Evolutionary conservation across 2,797 vertebrate species (phyloP), one percentile per base, ranked within the genome.

Genomic region (Gambusia yucatana): DNA sequence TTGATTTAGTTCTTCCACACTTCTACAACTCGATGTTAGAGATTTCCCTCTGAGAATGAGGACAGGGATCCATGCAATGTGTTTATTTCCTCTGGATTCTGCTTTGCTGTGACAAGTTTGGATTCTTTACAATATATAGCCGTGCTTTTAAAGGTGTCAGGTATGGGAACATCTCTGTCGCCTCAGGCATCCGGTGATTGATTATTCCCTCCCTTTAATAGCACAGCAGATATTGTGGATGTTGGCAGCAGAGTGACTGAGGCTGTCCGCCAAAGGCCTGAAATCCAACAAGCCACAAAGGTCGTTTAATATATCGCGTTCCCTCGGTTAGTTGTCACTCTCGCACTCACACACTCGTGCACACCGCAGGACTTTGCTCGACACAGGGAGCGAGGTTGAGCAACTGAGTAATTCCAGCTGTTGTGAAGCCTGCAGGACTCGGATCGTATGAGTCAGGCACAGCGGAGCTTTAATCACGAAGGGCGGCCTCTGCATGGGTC

Each of bases 371-470:
- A 77, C 70, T 82, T 78, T 69, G 75, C 78, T 81, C 73, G 77
- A 89, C 84, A 82, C 82, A 0, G 6, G 81, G 72, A 84, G 77
- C 61, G 70, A 85, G 79, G 78, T 77, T 82, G 83, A 90, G 83
- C 80, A 88, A 85, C 77, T 83, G 89, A 94, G 89, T 88, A 91
- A 91, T 92, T 88, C 86, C 91, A 93, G 92, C 89, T 93, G 92
- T 87, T 92, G 84, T 84, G 82, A 84, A 88, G 84, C 82, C 84
- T 82, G 83, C 82, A 78, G 80, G 82, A 83, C 78, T 91, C 73
- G 73, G 81, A 83, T 86, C 87, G 85, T 84, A 81, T 89, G 87
- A 92, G 86, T 94, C 87, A 88, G 86, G 87, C 90, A 86, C 80
- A 83, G 85, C 44, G 77, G 81, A 87, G 88, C 84, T 88, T 91